Base-by-base conservation (phyloP, 1,140 invertebrate genomes). In the Lordiphosa collinella region DNA sequence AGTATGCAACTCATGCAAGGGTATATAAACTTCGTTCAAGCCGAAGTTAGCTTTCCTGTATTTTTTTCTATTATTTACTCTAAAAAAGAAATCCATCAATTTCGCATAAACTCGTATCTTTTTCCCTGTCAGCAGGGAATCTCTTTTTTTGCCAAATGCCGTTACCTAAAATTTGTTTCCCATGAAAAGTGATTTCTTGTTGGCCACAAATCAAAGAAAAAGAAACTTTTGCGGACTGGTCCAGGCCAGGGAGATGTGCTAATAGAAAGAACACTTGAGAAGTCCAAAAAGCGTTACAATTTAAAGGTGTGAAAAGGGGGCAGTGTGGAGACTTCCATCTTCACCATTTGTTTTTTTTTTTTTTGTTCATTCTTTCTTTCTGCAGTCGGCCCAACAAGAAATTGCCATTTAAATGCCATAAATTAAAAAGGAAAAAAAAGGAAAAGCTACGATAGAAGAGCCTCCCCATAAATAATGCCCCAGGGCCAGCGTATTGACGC, bases 331-430 rank as follows among this genome's bases (percentile, higher is more conserved):
- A 29, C 46, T 40, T 49, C 31, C 52, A 57, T 18, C 40, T 36
- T 22, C 44, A 34, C 18, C 40, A 36, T 22, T 43, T 37, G 7
- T 4, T 43, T 57, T 43, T 40, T 25, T 25, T 46, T 29, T 12
- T 4, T 43, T 57, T 43, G 35, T 25, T 25, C 36, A 16, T 12
- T 14, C 22, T 11, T 37, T 38, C 36, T 38, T 38, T 25, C 7
- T 25, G 22, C 22, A 25, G 11, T 13, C 22, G 34, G 34, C 14
- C 12, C 11, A 66, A 85, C 74, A 86, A 80, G 79, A 80, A 86
- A 85, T 86, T 75, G 82, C 80, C 80, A 85, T 85, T 86, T 80
- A 86, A 86, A 80, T 68, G 69, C 74, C 61, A 85, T 85, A 85
- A 85, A 85, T 85, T 86, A 59, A 74, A 58, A 48, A 41, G 29